A percentile compares a stretch with the other conserved stretches of the same genome.
These are phyloP conservation scores for Geopemphigus sp. DNA, from an alignment of 1,140 invertebrate species.

Conservation along the genomic window DNA sequence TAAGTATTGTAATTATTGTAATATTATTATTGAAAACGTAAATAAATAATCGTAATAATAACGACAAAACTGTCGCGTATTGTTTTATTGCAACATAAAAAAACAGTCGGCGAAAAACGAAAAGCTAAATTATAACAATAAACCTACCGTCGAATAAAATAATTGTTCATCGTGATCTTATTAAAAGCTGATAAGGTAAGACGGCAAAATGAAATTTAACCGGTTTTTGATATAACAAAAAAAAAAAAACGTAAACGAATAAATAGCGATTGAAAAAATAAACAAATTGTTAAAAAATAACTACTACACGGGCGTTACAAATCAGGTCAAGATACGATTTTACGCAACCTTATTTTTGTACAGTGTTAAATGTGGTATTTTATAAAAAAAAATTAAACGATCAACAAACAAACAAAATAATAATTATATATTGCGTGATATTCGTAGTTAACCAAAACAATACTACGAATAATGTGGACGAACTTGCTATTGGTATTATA, in stretches of 20 bases:
- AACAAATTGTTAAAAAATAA: slow-evolving; percentile 1
- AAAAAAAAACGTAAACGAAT: slow-evolving; percentile 11
- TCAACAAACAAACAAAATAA: background rate
- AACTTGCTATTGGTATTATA: too few relatives aligned
- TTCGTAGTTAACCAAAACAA: background rate
- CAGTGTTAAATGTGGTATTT: too few relatives aligned
- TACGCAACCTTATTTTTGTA: background rate
- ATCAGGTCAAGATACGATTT: background rate
- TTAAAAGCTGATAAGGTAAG: slow-evolving; percentile 25
- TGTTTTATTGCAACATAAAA: slow-evolving; percentile 39
- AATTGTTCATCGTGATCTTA: background rate
- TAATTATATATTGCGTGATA: background rate
- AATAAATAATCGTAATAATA: background rate
- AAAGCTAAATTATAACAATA: slow-evolving; percentile 26
- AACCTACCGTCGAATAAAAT: background rate
- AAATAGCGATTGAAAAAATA: slow-evolving; percentile 11
- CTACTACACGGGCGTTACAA: background rate
- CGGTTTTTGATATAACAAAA: background rate
- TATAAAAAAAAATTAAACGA: background rate
- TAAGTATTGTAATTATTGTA: slow-evolving; percentile 1
- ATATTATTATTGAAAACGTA: slow-evolving; percentile 37
- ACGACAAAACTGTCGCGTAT: background rate
- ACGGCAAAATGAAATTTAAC: slow-evolving; percentile 34
- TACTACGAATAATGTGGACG: too few relatives aligned
- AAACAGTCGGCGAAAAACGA: slow-evolving; percentile 11